Percentiles rank a stretch among this genome's conserved stretches.
These are phyloP conservation scores for Prionace glauca DNA, from an alignment of 2,797 vertebrate genomes.

Conservation along the genomic window DNA sequence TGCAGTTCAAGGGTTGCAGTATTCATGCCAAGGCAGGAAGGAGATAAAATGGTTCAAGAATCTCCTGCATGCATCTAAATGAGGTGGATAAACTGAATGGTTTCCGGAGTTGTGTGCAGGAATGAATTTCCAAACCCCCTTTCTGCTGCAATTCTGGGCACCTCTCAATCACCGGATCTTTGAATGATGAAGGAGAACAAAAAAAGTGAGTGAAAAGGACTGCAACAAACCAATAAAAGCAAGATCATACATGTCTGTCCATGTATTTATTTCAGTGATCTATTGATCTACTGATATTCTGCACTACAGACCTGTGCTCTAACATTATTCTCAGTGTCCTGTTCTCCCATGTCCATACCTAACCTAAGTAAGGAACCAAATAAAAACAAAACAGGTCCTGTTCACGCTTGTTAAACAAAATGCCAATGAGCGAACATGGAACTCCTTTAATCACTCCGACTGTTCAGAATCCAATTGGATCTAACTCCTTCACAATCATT, in stretches of 20 bases:
- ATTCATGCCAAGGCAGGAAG: background rate
- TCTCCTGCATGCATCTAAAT: background rate
- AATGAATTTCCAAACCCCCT: background rate
- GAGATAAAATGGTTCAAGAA: background rate
- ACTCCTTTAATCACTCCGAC: background rate
- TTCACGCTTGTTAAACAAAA: background rate
- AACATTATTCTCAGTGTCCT: background rate
- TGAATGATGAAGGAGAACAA: background rate
- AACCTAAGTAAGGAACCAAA: background rate
- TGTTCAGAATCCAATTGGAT: background rate
- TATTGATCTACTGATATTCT: background rate
- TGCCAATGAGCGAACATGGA: background rate
- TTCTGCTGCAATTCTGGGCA: background rate
- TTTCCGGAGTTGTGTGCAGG: background rate
- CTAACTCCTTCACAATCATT: background rate
- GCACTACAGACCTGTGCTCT: background rate
- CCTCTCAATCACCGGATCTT: background rate
- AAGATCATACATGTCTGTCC: background rate
- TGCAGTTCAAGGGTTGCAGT: background rate
- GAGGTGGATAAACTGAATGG: background rate
- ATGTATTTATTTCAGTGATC: background rate
- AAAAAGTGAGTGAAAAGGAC: background rate
- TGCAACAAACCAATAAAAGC: background rate
- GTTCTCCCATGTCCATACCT: background rate
- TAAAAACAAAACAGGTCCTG: background rate